Evolutionary conservation across 2,797 vertebrate species (phyloP).

Genomic region (Manis pentadactyla): DNA sequence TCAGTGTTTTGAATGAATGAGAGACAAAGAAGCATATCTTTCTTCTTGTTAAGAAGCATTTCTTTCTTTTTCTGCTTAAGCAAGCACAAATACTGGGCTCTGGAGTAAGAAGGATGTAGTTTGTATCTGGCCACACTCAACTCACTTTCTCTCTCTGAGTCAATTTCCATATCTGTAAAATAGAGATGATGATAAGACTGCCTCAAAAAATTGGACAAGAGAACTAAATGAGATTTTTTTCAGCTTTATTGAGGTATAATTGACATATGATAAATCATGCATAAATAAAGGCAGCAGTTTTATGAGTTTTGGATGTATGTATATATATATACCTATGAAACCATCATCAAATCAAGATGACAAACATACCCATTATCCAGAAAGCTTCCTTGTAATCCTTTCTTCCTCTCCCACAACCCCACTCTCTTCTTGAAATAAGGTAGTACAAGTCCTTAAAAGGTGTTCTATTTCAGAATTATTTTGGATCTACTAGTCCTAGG

Average conservation of each 20-base stretch:
- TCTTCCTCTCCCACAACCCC: background rate
- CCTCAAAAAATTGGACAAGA: background rate
- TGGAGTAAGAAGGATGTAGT: background rate
- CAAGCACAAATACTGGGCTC: background rate
- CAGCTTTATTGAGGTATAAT: background rate
- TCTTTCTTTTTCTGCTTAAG: background rate
- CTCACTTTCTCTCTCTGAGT: background rate
- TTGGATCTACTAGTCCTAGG: conserved; percentile 24
- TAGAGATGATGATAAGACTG: background rate
- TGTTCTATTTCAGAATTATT: background rate
- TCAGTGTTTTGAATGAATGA: background rate
- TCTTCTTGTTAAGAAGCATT: background rate
- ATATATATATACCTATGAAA: background rate
- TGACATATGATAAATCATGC: background rate
- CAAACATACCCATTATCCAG: background rate
- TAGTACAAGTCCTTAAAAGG: background rate
- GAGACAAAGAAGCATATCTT: background rate
- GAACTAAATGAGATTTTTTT: background rate
- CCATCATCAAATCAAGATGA: background rate
- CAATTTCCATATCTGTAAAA: background rate
- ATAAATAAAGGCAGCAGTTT: background rate
- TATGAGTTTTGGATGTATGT: background rate
- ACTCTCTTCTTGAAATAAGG: background rate
- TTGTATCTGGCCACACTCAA: background rate
- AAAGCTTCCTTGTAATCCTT: background rate